Percentiles rank a stretch among this genome's conserved stretches.
Evolutionary conservation across 2,797 vertebrate species (phyloP).

Genomic region (Notolepis coatsorum): DNA sequence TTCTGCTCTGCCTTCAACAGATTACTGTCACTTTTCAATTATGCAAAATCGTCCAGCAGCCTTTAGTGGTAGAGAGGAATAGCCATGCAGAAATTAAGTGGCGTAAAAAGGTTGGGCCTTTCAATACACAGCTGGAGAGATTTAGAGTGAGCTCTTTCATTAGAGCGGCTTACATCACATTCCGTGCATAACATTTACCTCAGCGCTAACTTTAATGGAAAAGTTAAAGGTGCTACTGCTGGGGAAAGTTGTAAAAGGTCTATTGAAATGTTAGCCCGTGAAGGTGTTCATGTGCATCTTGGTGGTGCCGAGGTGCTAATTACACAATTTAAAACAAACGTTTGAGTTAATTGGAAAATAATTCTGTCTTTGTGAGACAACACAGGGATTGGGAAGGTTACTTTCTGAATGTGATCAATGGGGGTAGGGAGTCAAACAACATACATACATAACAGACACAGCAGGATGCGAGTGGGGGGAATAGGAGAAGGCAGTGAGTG

Average conservation of each 20-base stretch:
- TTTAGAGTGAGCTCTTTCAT: constrained; percentile 31
- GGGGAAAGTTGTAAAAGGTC: constrained; percentile 12
- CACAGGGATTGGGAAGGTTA: too few relatives aligned
- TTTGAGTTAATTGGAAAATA: too few relatives aligned
- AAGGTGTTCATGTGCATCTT: background rate
- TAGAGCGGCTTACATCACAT: background rate
- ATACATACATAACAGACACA: too few relatives aligned
- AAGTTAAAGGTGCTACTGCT: constrained; percentile 22
- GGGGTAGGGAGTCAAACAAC: too few relatives aligned
- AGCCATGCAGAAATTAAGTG: constrained; percentile 37
- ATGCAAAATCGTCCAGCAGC: constrained; percentile 52
- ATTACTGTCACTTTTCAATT: constrained; percentile 65
- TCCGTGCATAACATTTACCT: constrained; percentile 1
- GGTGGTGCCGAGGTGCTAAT: background rate
- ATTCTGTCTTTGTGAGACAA: too few relatives aligned
- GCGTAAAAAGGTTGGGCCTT: constrained; percentile 37
- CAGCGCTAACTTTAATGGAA: constrained; percentile 40
- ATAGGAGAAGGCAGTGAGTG: too few relatives aligned
- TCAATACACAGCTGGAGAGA: constrained; percentile 18
- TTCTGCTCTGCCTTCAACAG: constrained; percentile 46
- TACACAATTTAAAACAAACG: background rate
- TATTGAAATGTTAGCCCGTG: constrained; percentile 5
- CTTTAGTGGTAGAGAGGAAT: constrained; percentile 36
- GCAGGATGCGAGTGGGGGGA: too few relatives aligned
- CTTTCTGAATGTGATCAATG: too few relatives aligned